Conservation (phyloP, 2,797 vertebrate genomes). For the Pachyuromys duprasi region DNA sequence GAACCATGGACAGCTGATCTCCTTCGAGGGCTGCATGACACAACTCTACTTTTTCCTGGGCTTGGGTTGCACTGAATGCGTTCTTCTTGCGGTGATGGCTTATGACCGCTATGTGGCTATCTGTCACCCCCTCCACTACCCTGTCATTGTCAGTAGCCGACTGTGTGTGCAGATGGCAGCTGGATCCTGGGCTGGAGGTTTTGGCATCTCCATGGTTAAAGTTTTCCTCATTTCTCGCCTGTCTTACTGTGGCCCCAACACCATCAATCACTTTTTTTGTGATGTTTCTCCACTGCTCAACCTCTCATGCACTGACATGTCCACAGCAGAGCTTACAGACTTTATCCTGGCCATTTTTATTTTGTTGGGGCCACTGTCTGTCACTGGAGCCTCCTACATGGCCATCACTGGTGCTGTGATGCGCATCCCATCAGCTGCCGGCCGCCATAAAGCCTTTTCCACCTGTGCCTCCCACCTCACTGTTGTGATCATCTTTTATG, state of each 20-base stretch:
- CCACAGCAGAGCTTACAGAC: constrained; percentile 80
- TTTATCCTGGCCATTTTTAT: constrained; percentile 82
- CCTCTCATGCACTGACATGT: constrained; percentile 82
- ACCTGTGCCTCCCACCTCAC: constrained; percentile 83
- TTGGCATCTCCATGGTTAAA: constrained; percentile 82
- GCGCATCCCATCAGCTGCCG: constrained; percentile 75
- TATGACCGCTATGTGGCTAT: constrained; percentile 85
- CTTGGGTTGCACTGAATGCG: constrained; percentile 82
- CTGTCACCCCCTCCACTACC: constrained; percentile 83
- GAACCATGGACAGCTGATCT: constrained; percentile 64
- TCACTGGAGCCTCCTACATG: constrained; percentile 81
- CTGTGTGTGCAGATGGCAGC: constrained; percentile 77
- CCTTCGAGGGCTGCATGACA: constrained; percentile 82
- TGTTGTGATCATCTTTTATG: constrained; percentile 82
- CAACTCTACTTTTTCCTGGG: constrained; percentile 83
- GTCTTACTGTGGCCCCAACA: constrained; percentile 82
- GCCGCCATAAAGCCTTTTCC: constrained; percentile 81
- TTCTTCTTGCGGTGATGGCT: constrained; percentile 82
- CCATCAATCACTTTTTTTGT: constrained; percentile 85
- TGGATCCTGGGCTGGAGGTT: constrained; percentile 80
- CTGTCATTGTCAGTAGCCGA: constrained; percentile 75
- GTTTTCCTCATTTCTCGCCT: constrained; percentile 80
- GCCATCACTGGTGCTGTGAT: constrained; percentile 76
- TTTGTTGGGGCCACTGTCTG: constrained; percentile 77
- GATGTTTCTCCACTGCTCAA: constrained; percentile 84